Base-by-base conservation (phyloP, 2,113 vertebrate genomes). In the Calypte anna region DNA sequence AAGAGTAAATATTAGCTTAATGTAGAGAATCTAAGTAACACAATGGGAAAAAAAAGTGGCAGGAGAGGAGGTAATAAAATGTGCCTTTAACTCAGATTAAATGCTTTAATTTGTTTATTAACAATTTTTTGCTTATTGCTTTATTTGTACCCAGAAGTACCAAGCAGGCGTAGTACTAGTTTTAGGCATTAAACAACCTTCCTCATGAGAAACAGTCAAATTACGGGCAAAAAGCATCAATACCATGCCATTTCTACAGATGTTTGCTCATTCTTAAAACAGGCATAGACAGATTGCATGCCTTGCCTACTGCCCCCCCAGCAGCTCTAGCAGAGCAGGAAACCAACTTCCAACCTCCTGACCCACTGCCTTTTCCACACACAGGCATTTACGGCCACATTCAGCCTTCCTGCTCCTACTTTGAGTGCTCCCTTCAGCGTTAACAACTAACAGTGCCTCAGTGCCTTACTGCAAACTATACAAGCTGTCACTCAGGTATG, bases 1-100 rank as follows among this genome's bases (percentile, higher is more conserved):
- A 74, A 97, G 87, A 95, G 87, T 91, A 95, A 97, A 97, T 92
- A 95, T 96, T 97, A 94, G 88, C 93, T 95, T 93, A 92, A 97
- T 96, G 93, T 85, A 95, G 91, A 95, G 70, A 93, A 95, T 90
- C 78, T 80, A 93, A 92, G 95, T 87, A 92, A 95, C 78, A 91
- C 55, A 75, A 57, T 18, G 24, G 67, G 31, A 53, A 66, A 82
- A 64, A 50, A 70, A 70, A 27, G 16, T 22, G 74, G n/a, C n/a
- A 62, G 50, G 40, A 78, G 11, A 86, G 36, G 13, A 75, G 51
- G 88, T 69, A 93, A 91, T 30, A 91, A 87, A 96, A 92, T 67
- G 33, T 70, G 46, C 51, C 82, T 91, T 82, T 86, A 88, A 55
- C 38, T 74, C 33, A 67, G 63, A 70, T 62, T 38, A 66, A 66